A percentile compares a stretch with the other conserved stretches of the same genome.
Conservation (phyloP, 2,797 vertebrate species). For the Halcyon leucocephala region DNA sequence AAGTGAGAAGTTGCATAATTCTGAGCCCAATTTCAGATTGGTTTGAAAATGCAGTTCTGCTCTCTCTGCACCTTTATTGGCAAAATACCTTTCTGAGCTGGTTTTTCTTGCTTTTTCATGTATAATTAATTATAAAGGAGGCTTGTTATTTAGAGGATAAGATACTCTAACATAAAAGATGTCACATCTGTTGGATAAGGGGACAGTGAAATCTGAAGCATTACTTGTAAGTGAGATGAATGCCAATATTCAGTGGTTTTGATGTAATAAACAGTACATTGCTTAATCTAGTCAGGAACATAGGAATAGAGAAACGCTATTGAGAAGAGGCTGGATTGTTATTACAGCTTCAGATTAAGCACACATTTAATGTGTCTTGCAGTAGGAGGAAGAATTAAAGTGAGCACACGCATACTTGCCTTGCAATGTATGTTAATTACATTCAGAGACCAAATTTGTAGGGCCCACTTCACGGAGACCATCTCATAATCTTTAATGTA, state of each 20-base stretch:
- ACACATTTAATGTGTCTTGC: not conserved
- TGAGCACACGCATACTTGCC: not conserved
- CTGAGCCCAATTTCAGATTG: not conserved
- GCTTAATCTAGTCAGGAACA: not conserved
- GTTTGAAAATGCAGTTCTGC: not conserved
- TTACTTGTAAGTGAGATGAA: not conserved
- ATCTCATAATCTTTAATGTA: not conserved
- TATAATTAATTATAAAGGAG: constrained; percentile 8
- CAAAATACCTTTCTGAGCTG: not conserved
- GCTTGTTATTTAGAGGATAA: not conserved
- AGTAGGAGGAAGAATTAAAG: not conserved
- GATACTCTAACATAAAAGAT: not conserved
- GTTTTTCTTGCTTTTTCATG: not conserved
- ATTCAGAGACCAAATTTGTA: not conserved
- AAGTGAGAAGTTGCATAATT: not conserved
- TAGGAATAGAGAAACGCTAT: not conserved
- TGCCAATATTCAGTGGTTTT: constrained; percentile 9
- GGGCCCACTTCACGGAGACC: not conserved
- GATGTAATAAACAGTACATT: constrained; percentile 23
- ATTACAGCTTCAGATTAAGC: constrained; percentile 23
- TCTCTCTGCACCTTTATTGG: not conserved
- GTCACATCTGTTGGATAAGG: constrained; percentile 10
- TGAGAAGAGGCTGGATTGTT: constrained; percentile 17
- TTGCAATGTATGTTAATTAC: not conserved
- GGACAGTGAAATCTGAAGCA: not conserved